phyloP scores from a whole-genome alignment of 35 echinoderm and acorn worm genomes.

The Heliocidaris tuberculata region DNA sequence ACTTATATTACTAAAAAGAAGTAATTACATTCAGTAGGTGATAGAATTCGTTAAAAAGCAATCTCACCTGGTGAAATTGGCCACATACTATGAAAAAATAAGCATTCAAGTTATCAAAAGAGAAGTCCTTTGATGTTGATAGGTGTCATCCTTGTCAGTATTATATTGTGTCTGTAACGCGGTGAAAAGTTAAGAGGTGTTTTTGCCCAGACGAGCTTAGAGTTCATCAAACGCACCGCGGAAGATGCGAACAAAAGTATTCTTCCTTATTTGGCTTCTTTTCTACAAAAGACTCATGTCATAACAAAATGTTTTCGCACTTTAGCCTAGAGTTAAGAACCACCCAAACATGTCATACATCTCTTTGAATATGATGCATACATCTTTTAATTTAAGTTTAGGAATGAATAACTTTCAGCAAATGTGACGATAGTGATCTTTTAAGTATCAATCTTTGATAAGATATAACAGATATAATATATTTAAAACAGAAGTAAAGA shows the following conservation, averaged over 20 bases:
- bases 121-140: not conserved
- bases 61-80: not conserved
- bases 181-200: not conserved
- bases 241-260: not conserved
- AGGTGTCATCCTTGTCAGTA: not conserved
- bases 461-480: too few species aligned
- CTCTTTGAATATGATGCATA: not conserved
- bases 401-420: too few species aligned
- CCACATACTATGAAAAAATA: not conserved
- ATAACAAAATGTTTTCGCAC: not conserved
- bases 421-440: too few species aligned
- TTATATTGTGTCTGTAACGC: not conserved
- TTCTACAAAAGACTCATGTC: not conserved
- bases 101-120: not conserved
- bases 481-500: too few species aligned
- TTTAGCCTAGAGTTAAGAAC: not conserved
- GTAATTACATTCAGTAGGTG: not conserved
- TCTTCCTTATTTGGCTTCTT: not conserved
- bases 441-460: too few species aligned
- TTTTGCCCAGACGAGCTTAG: not conserved
- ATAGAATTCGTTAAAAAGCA: not conserved
- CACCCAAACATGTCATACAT: not conserved
- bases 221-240: not conserved
- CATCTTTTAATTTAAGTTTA: too few species aligned
- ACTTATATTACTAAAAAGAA: constrained; percentile 19